phyloP scores from a whole-genome alignment of 92 coral and sea anemone genomes.

The Actinernus sp. region DNA sequence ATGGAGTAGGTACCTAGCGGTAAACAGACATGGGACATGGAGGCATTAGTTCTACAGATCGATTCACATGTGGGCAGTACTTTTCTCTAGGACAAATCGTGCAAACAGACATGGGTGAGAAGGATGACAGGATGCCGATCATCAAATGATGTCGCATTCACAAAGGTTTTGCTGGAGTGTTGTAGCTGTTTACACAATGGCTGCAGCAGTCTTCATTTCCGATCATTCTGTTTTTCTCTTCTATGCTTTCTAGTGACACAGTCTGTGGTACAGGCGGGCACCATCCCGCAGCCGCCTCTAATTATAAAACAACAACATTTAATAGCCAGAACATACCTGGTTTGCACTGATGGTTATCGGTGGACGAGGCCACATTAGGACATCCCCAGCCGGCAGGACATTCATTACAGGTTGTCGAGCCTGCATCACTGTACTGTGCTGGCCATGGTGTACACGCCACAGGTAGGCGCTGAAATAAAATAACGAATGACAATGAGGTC shows the following conservation, averaged over 20 bases:
- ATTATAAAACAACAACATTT: too few relatives aligned
- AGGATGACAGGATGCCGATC: not conserved
- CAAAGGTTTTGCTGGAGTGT: too few relatives aligned
- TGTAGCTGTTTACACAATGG: too few relatives aligned
- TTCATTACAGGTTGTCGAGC: constrained; percentile 52
- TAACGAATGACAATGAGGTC: not conserved
- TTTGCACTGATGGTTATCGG: constrained; percentile 50
- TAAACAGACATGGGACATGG: constrained; percentile 9
- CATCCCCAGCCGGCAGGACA: constrained; percentile 91
- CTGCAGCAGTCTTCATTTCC: too few relatives aligned
- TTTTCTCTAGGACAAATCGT: constrained; percentile 83
- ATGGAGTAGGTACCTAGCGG: constrained; percentile 83
- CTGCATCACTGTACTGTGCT: constrained; percentile 76
- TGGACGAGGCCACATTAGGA: constrained; percentile 71
- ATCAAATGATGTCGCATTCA: too few relatives aligned
- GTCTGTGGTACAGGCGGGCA: too few relatives aligned
- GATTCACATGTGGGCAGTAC: constrained; percentile 75
- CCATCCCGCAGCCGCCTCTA: too few relatives aligned
- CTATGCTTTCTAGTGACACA: too few relatives aligned
- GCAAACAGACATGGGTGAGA: constrained; percentile 17
- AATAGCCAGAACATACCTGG: constrained; percentile 79
- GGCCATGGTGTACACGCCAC: constrained; percentile 76
- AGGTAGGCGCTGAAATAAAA: constrained; percentile 52
- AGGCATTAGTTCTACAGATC: constrained; percentile 42
- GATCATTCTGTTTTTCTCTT: too few relatives aligned